A percentile compares a stretch with the other conserved stretches of the same genome.
Conservation (phyloP, 2,113 vertebrate species). For the Antechinus stuartii region DNA sequence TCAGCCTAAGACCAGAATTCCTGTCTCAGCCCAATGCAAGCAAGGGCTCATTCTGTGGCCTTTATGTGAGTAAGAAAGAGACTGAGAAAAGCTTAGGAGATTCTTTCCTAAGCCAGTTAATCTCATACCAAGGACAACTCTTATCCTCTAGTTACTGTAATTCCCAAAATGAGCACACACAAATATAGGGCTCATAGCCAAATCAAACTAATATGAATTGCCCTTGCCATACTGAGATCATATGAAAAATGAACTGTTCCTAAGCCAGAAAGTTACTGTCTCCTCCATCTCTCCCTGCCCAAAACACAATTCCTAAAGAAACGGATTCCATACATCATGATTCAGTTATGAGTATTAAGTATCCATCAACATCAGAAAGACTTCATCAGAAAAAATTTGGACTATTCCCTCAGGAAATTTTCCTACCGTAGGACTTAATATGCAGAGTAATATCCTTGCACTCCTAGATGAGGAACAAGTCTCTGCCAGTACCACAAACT, state of each 20-base stretch:
- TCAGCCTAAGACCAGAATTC: not conserved
- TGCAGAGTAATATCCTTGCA: not conserved
- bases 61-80: not conserved
- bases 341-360: not conserved
- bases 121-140: not conserved
- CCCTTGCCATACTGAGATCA: not conserved
- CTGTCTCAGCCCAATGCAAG: not conserved
- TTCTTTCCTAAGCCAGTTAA: not conserved
- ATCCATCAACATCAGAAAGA: not conserved
- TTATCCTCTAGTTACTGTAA: not conserved
- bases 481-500: not conserved
- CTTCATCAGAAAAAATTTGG: not conserved
- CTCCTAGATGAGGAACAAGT: not conserved
- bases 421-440: not conserved
- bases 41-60: not conserved
- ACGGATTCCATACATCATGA: not conserved
- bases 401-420: not conserved
- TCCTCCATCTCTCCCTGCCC: too few relatives aligned
- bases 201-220: not conserved
- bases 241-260: not conserved
- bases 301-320: not conserved
- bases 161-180: not conserved
- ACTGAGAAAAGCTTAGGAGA: not conserved
- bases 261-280: not conserved
- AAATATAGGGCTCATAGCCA: not conserved